Evolutionary conservation across 2,113 vertebrate genomes (phyloP).

Genomic region (Corythaixoides concolor): DNA sequence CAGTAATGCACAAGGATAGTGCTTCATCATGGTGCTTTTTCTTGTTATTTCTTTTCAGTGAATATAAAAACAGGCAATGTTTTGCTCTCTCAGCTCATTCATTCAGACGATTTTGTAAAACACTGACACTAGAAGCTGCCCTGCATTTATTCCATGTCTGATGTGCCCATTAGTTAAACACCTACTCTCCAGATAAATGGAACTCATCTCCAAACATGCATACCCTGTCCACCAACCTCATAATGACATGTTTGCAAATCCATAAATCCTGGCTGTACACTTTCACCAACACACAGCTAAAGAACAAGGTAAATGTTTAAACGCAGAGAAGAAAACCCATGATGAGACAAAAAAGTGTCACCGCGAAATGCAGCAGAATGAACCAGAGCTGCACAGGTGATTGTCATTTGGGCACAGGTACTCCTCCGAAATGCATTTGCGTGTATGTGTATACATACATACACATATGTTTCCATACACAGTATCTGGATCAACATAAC

Average conservation of each 20-base stretch:
- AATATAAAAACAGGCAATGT: neutral
- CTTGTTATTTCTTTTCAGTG: slow-evolving; percentile 9
- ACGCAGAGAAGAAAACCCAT: neutral
- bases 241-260: neutral
- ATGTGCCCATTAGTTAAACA: slow-evolving; percentile 35
- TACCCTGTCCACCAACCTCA: neutral
- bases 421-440: neutral
- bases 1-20: neutral
- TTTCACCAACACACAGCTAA: neutral
- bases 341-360: neutral
- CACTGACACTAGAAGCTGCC: neutral
- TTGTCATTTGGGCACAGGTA: neutral
- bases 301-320: neutral
- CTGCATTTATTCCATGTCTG: slow-evolving; percentile 3
- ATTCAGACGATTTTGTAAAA: slow-evolving; percentile 21
- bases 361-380: neutral
- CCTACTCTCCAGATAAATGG: slow-evolving; percentile 20
- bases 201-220: neutral
- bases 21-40: neutral
- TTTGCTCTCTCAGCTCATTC: slow-evolving; percentile 20
- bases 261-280: neutral
- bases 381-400: neutral
- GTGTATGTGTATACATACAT: neutral
- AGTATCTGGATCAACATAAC: neutral
- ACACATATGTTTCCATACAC: neutral